These are phyloP conservation scores for Lasioglossum baleicum DNA, from an alignment of 1,140 invertebrate species.

Conservation along the genomic window DNA sequence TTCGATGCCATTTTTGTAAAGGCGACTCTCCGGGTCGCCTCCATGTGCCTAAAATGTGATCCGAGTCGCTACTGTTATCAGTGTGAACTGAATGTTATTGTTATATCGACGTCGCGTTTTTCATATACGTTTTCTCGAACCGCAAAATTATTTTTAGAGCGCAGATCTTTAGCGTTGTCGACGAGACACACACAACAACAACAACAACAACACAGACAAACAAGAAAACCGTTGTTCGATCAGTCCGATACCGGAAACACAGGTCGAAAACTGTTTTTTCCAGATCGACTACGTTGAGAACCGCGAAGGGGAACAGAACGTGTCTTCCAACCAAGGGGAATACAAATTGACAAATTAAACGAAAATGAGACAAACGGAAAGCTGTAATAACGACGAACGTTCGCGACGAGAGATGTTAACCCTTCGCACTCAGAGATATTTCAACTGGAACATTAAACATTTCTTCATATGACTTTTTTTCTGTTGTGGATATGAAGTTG, in stretches of 20 bases:
- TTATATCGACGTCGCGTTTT: slow-evolving; percentile 23
- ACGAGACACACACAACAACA: too few species aligned
- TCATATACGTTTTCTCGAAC: slow-evolving; percentile 1
- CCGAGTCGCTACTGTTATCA: slow-evolving; percentile 31
- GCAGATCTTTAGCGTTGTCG: background rate
- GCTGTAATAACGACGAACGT: too few species aligned
- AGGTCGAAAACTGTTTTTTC: background rate
- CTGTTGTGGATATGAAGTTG: too few species aligned
- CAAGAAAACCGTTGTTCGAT: background rate
- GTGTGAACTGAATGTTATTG: slow-evolving; percentile 18
- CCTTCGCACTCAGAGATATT: too few species aligned
- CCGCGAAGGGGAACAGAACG: slow-evolving; percentile 52
- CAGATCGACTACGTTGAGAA: slow-evolving; percentile 10
- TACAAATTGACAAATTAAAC: too few species aligned
- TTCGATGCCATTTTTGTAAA: slow-evolving; percentile 39
- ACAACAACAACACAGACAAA: background rate
- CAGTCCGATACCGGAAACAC: background rate
- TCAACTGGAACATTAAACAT: too few species aligned
- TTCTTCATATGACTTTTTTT: too few species aligned
- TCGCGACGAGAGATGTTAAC: too few species aligned
- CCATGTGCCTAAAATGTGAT: slow-evolving; percentile 61
- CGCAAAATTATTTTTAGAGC: slow-evolving; percentile 16
- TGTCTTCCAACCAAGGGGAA: slow-evolving; percentile 64
- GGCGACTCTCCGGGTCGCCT: slow-evolving; percentile 47
- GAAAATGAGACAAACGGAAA: too few species aligned